These are phyloP conservation scores for Sanderia malayensis DNA, from an alignment of 30 jellyfish, hydroid and myxozoan genomes.

Conservation along the genomic window DNA sequence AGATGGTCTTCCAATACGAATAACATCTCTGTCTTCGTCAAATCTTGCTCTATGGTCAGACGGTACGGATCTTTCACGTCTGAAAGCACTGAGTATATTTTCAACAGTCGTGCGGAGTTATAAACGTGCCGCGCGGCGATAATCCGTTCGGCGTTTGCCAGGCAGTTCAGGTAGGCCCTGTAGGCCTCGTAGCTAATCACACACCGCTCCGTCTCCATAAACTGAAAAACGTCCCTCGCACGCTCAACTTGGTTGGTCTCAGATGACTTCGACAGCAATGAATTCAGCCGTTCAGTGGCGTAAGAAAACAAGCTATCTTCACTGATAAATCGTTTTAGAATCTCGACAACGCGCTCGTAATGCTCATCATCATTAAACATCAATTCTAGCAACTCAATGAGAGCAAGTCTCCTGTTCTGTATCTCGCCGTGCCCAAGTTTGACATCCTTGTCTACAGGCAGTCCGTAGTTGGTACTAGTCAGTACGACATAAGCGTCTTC, in stretches of 20 bases:
- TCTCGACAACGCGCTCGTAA: constrained; percentile 56
- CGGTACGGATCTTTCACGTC: constrained; percentile 29
- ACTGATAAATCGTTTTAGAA: constrained; percentile 1
- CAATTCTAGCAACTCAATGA: background rate
- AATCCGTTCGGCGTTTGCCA: constrained; percentile 22
- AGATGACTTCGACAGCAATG: constrained; percentile 24
- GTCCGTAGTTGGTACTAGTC: constrained; percentile 51
- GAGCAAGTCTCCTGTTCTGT: background rate
- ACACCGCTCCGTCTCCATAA: constrained; percentile 22
- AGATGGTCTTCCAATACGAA: constrained; percentile 63
- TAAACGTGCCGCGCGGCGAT: constrained; percentile 47
- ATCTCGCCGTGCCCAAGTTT: constrained; percentile 16
- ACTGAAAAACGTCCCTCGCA: constrained; percentile 27
- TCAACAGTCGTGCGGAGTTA: constrained; percentile 29
- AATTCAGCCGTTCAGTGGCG: constrained; percentile 1
- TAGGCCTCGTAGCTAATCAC: background rate
- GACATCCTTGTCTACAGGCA: constrained; percentile 17
- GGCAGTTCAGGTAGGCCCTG: constrained; percentile 56
- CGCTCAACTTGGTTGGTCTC: constrained; percentile 14
- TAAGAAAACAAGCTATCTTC: constrained; percentile 2
- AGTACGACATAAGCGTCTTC: constrained; percentile 67
- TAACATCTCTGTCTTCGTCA: constrained; percentile 43
- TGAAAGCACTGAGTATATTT: constrained; percentile 34
- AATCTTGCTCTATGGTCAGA: constrained; percentile 28
- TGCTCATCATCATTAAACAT: constrained; percentile 15